Percentiles rank a stretch among this genome's conserved stretches.
Conservation (phyloP, 1,140 invertebrate species). For the Dendrolimus punctatus region DNA sequence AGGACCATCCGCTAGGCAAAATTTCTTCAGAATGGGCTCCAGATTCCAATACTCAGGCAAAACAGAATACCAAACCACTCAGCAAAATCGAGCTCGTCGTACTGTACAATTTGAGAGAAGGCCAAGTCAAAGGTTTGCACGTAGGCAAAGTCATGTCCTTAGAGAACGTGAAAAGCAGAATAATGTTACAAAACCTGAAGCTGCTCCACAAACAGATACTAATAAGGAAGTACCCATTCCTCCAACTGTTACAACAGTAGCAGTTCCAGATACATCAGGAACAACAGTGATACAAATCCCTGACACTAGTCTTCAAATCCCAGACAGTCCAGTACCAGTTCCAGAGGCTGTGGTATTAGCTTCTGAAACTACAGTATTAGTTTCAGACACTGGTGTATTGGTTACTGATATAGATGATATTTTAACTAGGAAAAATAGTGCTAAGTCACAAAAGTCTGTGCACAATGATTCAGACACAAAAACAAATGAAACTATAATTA, state of each 20-base stretch:
- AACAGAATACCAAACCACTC: slow-evolving; percentile 97
- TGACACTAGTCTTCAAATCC: too few relatives aligned
- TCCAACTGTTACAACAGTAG: slow-evolving; percentile 28
- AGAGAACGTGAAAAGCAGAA: slow-evolving; percentile 80
- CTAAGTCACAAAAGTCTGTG: slow-evolving; percentile 65
- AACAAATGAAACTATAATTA: slow-evolving; percentile 47
- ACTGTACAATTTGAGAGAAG: slow-evolving; percentile 96
- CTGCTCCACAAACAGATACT: slow-evolving; percentile 34
- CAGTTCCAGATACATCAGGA: too few relatives aligned
- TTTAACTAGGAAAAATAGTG: slow-evolving; percentile 64
- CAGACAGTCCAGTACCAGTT: too few relatives aligned
- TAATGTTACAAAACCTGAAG: slow-evolving; percentile 52
- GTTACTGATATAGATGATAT: slow-evolving; percentile 25
- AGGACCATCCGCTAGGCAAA: slow-evolving; percentile 90
- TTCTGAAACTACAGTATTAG: too few relatives aligned
- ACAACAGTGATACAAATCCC: too few relatives aligned
- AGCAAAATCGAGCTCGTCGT: slow-evolving; percentile 87
- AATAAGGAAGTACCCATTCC: slow-evolving; percentile 47
- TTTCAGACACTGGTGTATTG: too few relatives aligned
- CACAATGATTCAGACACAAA: slow-evolving; percentile 34
- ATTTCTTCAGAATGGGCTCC: slow-evolving; percentile 98
- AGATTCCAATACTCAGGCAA: slow-evolving; percentile 94
- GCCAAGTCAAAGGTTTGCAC: slow-evolving; percentile 95
- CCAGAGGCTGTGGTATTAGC: too few relatives aligned
- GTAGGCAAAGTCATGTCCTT: slow-evolving; percentile 88